Percentiles rank a stretch among this genome's conserved stretches.
Evolutionary conservation across 2,888 invertebrate genomes (phyloP).

Genomic region (Oligia latruncula): DNA sequence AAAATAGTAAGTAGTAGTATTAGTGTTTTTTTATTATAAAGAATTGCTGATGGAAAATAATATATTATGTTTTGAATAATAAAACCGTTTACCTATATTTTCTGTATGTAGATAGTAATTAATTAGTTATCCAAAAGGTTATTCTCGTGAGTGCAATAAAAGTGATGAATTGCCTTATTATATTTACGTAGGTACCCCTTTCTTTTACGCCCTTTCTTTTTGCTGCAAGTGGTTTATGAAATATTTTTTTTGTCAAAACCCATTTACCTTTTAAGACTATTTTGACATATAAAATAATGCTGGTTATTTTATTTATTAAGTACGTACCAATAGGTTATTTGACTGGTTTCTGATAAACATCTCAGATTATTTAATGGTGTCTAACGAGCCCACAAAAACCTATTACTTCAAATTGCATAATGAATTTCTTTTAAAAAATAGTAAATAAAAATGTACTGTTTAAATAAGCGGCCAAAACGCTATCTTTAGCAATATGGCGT

Average conservation of each 20-base stretch:
- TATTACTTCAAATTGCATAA: no score
- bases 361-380: no score
- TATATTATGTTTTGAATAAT: not conserved
- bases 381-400: no score
- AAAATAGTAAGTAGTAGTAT: not conserved
- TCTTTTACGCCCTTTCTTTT: not conserved
- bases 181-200: not conserved
- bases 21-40: not conserved
- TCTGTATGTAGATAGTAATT: not conserved
- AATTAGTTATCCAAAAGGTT: constrained; percentile 12
- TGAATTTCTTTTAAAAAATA: no score
- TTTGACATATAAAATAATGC: not conserved
- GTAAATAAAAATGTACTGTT: no score
- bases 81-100: not conserved
- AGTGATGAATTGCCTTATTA: constrained; percentile 20
- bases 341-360: no score
- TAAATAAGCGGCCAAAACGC: no score
- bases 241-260: not conserved
- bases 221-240: not conserved
- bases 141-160: constrained; percentile 16
- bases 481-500: no score
- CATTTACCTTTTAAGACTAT: not conserved
- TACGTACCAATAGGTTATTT: not conserved
- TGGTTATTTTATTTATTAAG: not conserved
- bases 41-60: not conserved